These are phyloP conservation scores for Corythornis vintsioides DNA, from an alignment of 2,113 vertebrate genomes.

Conservation along the genomic window DNA sequence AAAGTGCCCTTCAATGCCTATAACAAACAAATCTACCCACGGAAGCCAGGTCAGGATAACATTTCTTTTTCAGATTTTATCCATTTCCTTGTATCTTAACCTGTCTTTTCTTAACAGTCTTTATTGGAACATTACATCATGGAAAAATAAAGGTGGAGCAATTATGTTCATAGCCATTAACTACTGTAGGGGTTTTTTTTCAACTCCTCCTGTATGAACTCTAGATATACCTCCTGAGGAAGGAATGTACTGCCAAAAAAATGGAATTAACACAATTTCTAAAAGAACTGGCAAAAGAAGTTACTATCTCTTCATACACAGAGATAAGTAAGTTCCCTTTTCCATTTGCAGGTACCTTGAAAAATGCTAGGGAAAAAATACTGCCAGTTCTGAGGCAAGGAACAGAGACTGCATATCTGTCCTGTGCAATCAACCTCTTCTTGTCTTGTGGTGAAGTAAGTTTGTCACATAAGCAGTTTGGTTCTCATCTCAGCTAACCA, in stretches of 20 bases:
- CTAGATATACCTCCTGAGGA: neutral
- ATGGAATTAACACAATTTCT: neutral
- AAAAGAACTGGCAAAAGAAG: neutral
- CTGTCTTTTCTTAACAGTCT: too few relatives aligned
- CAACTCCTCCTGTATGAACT: neutral
- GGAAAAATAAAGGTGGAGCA: too few relatives aligned
- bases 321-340: neutral
- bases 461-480: neutral
- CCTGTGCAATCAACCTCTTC: neutral
- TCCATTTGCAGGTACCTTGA: neutral
- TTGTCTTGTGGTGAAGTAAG: neutral
- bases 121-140: too few relatives aligned
- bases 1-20: too few relatives aligned
- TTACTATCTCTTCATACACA: neutral
- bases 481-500: neutral
- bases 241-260: neutral
- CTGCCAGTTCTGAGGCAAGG: neutral
- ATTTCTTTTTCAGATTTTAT: too few relatives aligned
- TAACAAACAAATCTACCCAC: too few relatives aligned
- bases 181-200: too few relatives aligned
- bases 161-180: too few relatives aligned
- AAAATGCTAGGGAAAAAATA: neutral
- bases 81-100: too few relatives aligned
- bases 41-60: too few relatives aligned
- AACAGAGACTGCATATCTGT: neutral